Evolutionary conservation across 2,113 vertebrate genomes (phyloP).

Genomic region (Kryptolebias marmoratus): DNA sequence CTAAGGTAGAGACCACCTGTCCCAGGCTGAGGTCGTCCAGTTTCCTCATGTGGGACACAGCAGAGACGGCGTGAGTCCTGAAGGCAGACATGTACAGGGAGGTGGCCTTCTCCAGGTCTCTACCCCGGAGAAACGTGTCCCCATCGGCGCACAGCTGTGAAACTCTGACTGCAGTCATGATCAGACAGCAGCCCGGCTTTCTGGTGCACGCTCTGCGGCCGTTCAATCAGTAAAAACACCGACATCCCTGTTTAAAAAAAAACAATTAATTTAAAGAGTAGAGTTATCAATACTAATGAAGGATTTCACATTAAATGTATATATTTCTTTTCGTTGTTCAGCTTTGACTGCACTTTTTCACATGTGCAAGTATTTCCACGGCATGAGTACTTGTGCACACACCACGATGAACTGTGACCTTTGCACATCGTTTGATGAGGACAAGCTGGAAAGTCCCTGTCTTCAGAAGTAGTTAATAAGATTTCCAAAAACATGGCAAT

Average conservation of each 20-base stretch:
- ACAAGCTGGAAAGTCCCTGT: background rate
- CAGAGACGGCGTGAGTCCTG: slow-evolving; percentile 80
- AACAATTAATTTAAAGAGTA: background rate
- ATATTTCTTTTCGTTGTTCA: background rate
- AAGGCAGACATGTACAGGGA: slow-evolving; percentile 88
- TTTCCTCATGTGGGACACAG: slow-evolving; percentile 75
- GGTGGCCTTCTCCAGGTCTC: slow-evolving; percentile 75
- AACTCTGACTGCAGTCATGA: slow-evolving; percentile 67
- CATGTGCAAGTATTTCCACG: background rate
- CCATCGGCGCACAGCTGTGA: slow-evolving; percentile 83
- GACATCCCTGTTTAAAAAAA: background rate
- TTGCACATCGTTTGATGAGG: background rate
- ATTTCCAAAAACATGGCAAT: background rate
- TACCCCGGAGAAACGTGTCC: slow-evolving; percentile 75
- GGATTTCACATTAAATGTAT: no score
- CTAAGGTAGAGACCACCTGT: slow-evolving; percentile 79
- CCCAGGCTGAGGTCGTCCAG: slow-evolving; percentile 55
- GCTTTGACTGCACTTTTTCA: background rate
- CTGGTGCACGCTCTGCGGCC: slow-evolving; percentile 5
- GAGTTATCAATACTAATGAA: background rate
- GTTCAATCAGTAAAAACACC: slow-evolving; percentile 10
- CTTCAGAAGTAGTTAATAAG: background rate
- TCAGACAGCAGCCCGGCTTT: slow-evolving; percentile 12
- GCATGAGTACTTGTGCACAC: background rate
- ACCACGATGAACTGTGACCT: background rate